Conservation (phyloP, 2,797 vertebrate species). For the Borostomias antarcticus region DNA sequence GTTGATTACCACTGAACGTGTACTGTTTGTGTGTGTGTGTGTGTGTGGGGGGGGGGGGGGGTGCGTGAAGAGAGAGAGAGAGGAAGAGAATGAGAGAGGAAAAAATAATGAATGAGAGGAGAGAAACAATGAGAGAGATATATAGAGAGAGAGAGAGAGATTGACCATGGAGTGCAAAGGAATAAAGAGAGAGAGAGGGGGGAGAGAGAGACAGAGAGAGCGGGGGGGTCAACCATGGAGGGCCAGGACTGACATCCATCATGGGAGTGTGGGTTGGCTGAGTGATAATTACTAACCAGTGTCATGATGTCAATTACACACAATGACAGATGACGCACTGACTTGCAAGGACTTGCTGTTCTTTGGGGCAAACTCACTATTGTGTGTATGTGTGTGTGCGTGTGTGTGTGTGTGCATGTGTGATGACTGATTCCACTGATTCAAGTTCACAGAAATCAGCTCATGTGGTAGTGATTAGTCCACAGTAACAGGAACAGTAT, state of each 20-base stretch:
- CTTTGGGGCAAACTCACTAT: not conserved
- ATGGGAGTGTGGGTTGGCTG: no score
- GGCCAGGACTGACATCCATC: no score
- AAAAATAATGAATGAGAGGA: not conserved
- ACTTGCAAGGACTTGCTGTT: not conserved
- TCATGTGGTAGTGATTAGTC: not conserved
- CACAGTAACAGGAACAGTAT: not conserved
- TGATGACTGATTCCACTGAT: not conserved
- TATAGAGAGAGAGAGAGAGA: not conserved
- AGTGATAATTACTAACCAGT: slow-evolving; percentile 18
- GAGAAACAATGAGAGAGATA: not conserved
- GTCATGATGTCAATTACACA: slow-evolving; percentile 11
- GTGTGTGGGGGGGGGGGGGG: not conserved
- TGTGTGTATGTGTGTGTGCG: not conserved
- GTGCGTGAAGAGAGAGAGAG: no score
- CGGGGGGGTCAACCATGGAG: not conserved
- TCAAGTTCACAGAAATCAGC: not conserved
- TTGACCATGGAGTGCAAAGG: no score
- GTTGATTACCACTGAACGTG: no score
- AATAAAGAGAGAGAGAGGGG: not conserved
- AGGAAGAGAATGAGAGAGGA: no score
- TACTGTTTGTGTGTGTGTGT: no score
- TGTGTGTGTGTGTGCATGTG: not conserved
- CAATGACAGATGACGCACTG: slow-evolving; percentile 8
- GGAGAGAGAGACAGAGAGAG: not conserved